Percentiles rank a stretch among this genome's conserved stretches.
These are phyloP conservation scores for Lutjanus argentimaculatus DNA, from an alignment of 2,797 vertebrate genomes.

Conservation along the genomic window DNA sequence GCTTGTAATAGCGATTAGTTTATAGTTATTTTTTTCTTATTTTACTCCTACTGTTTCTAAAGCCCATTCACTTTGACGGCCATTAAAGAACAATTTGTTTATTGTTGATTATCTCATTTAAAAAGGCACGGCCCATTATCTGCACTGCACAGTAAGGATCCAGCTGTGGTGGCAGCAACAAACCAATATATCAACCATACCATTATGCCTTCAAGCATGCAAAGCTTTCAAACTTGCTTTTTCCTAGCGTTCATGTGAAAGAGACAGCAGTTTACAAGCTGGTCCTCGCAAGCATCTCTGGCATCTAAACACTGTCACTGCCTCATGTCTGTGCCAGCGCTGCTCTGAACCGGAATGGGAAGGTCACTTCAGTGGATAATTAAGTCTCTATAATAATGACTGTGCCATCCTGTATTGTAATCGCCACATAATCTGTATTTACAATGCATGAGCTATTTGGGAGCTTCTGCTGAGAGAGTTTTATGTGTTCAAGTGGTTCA, in stretches of 20 bases:
- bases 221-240: constrained; percentile 12
- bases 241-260: neutral
- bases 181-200: constrained; percentile 36
- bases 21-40: constrained; percentile 46
- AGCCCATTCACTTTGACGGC: constrained; percentile 46
- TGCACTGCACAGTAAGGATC: constrained; percentile 45
- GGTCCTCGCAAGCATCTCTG: constrained; percentile 43
- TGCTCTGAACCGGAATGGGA: constrained; percentile 33
- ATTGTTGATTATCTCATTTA: constrained; percentile 61
- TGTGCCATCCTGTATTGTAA: constrained; percentile 24
- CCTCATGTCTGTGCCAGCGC: constrained; percentile 20
- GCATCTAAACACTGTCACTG: constrained; percentile 37
- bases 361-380: constrained; percentile 66
- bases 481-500: neutral
- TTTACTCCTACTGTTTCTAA: constrained; percentile 25
- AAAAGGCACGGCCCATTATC: constrained; percentile 53
- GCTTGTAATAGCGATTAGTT: constrained; percentile 44
- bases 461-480: neutral
- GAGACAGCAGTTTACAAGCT: constrained; percentile 2
- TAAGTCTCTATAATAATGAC: constrained; percentile 45
- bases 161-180: constrained; percentile 41
- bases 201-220: constrained; percentile 18
- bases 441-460: neutral
- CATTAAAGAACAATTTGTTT: constrained; percentile 64
- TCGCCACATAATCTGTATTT: neutral